Conservation (phyloP, 2,888 invertebrate genomes). For the Rhorus exstirpatorius region DNA sequence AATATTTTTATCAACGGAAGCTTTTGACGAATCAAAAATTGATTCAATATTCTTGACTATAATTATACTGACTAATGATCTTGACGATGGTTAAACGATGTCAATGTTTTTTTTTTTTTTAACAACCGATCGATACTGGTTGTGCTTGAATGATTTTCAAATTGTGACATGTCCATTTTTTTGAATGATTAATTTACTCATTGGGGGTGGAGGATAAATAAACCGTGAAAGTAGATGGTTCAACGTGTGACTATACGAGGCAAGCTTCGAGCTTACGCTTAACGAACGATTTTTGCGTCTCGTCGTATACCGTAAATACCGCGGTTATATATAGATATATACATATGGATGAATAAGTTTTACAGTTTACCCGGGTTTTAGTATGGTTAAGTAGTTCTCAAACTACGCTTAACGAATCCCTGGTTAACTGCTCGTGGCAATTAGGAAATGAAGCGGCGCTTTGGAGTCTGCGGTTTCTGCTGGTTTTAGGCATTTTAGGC, state of each 20-base stretch:
- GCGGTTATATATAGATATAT: constrained; percentile 5
- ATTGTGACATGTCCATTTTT: background rate
- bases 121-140: no score
- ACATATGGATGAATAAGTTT: constrained; percentile 18
- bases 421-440: constrained; percentile 63
- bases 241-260: constrained; percentile 27
- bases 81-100: no score
- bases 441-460: constrained; percentile 64
- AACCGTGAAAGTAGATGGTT: constrained; percentile 20
- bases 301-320: constrained; percentile 3
- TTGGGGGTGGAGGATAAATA: background rate
- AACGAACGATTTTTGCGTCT: constrained; percentile 55
- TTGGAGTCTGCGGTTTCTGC: constrained; percentile 34
- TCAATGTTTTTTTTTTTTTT: constrained; percentile 6
- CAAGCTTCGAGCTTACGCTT: constrained; percentile 15
- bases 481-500: constrained; percentile 1
- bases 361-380: constrained; percentile 57
- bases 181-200: background rate
- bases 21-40: no score
- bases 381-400: constrained; percentile 67
- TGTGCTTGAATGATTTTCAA: no score
- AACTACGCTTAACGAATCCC: constrained; percentile 64
- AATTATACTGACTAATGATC: no score
- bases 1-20: constrained; percentile 68
- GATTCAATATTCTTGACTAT: no score